phyloP scores from a whole-genome alignment of 37 sponge, comb jelly and placozoan genomes.

The Lycopodina hypogea region DNA sequence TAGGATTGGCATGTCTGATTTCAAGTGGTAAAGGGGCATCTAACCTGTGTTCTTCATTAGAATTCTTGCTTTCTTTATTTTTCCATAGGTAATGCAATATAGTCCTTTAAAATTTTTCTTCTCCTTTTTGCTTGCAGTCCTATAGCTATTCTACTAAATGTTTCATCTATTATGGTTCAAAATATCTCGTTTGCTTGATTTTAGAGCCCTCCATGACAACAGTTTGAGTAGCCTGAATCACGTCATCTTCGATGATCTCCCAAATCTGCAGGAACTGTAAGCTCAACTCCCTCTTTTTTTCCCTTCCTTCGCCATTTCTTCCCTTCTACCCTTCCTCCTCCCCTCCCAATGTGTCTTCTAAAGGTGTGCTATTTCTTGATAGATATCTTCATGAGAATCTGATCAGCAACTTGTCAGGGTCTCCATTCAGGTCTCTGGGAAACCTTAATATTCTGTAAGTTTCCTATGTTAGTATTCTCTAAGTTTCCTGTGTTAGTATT shows the following conservation, averaged over 20 bases:
- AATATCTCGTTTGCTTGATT: too few relatives aligned
- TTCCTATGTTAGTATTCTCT: too few relatives aligned
- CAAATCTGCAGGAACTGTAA: slow-evolving; percentile 32
- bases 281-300: not conserved
- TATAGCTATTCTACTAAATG: too few relatives aligned
- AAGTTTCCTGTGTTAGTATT: too few relatives aligned
- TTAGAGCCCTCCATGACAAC: slow-evolving; percentile 52
- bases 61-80: too few relatives aligned
- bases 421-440: slow-evolving; percentile 40
- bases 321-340: not conserved
- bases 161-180: too few relatives aligned
- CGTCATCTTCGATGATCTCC: slow-evolving; percentile 21
- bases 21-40: too few relatives aligned
- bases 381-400: slow-evolving; percentile 62
- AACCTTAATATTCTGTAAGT: slow-evolving; percentile 39
- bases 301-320: not conserved
- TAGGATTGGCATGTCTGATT: too few relatives aligned
- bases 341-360: not conserved
- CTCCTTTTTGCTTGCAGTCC: too few relatives aligned
- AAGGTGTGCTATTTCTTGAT: not conserved
- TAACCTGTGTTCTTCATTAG: too few relatives aligned
- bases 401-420: slow-evolving; percentile 26
- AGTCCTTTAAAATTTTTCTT: too few relatives aligned
- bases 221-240: slow-evolving; percentile 15
- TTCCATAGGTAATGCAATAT: too few relatives aligned